Base-by-base conservation (phyloP, 2,797 vertebrate genomes). In the Sebastes kiyomatsui region DNA sequence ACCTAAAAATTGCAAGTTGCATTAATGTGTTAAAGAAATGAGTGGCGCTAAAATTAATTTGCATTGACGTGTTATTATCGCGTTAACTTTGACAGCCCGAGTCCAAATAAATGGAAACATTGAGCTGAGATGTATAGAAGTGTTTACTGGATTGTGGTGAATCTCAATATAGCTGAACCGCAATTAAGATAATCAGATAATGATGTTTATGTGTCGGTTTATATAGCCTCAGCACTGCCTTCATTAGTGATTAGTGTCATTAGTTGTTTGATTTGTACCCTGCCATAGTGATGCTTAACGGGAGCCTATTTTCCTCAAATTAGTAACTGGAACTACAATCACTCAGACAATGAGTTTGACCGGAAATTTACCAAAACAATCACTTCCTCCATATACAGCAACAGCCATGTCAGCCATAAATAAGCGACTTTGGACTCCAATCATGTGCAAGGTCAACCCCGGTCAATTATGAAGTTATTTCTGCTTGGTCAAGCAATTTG, bases 381-480 rank as follows among this genome's bases (percentile, higher is more conserved):
- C 55, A 62, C 62, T 76, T 77, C 75, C 69, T 79, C 16, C 28
- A 62, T 28, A 61, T 27, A 2, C 23, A 78, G 12, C 22, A 64
- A 49, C 27, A 12, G 55, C 30, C 65, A 82, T 22, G 32, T 61
- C 75, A 83, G 65, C 73, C 75, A 56, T 79, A 72, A 46, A 1
- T 65, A 65, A 81, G 58, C 42, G 2, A 81, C 87, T 86, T 86
- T 83, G 79, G 77, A 73, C 69, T 70, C 32, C 56, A 72, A 67
- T 87, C 64, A 61, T 74, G 77, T n/a, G 4, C 78, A 25, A 87
- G 83, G 90, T 90, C 87, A 86, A 56, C 55, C 58, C 4, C 12
- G 58, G 85, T 87, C 88, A 93, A 91, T 93, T 91, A 90, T 87
- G 66, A 71, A 77, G 75, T 91, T 90, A 89, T 87, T 91, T 91